Evolutionary conservation across 2,797 vertebrate species (phyloP), one percentile per base, ranked within the genome.

Genomic region (Emydoidea blandingii): DNA sequence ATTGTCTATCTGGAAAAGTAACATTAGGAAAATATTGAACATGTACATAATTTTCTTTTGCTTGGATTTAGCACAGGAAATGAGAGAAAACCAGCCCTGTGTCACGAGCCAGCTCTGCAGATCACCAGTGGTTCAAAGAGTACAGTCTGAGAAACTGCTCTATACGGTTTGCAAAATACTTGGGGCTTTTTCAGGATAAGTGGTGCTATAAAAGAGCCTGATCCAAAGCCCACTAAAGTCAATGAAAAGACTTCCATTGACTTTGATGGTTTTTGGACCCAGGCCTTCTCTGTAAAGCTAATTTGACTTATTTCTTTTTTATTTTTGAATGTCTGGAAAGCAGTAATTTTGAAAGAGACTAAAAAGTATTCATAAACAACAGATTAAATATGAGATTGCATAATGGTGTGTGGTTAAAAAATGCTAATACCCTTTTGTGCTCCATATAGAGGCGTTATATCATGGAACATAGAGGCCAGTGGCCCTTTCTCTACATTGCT

Each of bases 401-500:
- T 68, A 49, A n/a, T 84, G 68, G 47, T 95, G 83, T 89, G 49
- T 37, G 52, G 74, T 89, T 79, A 54, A 79, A 92, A 87, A 65
- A 91, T 92, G 68, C 91, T 85, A 84, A 12, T 85, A 81, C 68
- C 41, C 79, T 92, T 91, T 92, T 92, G 94, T 79, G 44, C 76
- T 93, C 27, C 50, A 25, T 1, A 16, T 90, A 92, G 93, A 91
- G 76, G 37, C 34, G 83, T 85, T 0, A 1, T 92, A 21, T 88
- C 92, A 82, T 79, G 11, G 44, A 53, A 34, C 8, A 41, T 91
- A 49, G 80, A 91, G 88, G 56, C 27, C 79, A 80, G 68, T 50
- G 92, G 85, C 25, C 78, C 94, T 92, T 91, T 54, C 83, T 47
- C 65, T 85, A 84, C 57, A 11, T 84, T 7, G 1, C 37, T 1